Conservation (phyloP, 1,140 invertebrate genomes). For the Ganaspis sp. region DNA sequence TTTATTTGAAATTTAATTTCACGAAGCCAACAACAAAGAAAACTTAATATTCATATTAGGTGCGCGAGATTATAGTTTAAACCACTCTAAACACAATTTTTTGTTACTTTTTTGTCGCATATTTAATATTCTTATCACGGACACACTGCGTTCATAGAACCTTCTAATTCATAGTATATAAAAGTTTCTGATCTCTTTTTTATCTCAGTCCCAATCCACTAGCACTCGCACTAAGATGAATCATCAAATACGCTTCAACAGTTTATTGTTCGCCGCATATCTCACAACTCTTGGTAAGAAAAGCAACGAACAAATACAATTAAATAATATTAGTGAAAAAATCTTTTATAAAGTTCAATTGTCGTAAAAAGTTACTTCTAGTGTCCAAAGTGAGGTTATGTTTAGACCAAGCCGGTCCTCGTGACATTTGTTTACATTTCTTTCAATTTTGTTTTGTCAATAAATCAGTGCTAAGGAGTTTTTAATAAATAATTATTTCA, state of each 20-base stretch:
- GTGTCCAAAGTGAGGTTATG: too few relatives aligned
- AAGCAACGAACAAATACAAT: background rate
- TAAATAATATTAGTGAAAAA: too few relatives aligned
- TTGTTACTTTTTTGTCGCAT: background rate
- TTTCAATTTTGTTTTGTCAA: too few relatives aligned
- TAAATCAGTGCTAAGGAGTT: too few relatives aligned
- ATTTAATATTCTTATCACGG: background rate
- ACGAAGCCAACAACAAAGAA: background rate
- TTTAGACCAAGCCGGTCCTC: too few relatives aligned
- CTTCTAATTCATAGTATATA: conserved; percentile 7
- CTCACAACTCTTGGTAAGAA: background rate
- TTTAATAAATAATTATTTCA: too few relatives aligned
- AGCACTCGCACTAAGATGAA: background rate
- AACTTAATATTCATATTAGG: background rate
- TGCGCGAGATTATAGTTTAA: background rate
- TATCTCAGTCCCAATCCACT: background rate
- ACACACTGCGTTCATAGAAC: background rate
- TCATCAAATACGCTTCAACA: conserved; percentile 1
- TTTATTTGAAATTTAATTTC: background rate
- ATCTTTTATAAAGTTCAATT: too few relatives aligned
- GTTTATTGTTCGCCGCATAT: background rate
- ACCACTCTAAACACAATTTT: background rate
- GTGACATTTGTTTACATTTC: too few relatives aligned
- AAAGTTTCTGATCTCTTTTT: background rate
- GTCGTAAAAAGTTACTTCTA: too few relatives aligned